Conservation (phyloP, 2,113 vertebrate genomes). For the Ochotona curzoniae region DNA sequence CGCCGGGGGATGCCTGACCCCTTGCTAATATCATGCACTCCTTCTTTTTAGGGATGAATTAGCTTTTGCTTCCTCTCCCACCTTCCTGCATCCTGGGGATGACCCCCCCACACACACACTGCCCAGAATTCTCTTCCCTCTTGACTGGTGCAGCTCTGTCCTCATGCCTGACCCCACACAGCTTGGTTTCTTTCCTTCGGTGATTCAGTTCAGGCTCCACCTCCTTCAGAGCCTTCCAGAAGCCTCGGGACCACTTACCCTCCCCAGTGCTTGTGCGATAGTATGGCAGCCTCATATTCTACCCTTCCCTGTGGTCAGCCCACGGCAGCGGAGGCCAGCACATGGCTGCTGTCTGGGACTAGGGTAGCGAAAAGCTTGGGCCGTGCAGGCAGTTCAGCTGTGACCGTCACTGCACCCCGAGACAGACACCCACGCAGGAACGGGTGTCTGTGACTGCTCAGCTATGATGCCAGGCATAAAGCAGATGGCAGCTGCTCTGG, state of each 20-base stretch:
- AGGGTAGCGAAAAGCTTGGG: background rate
- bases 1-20: background rate
- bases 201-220: slow-evolving; percentile 48
- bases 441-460: background rate
- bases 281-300: too few relatives aligned
- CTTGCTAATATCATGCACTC: too few relatives aligned
- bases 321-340: background rate
- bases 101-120: background rate
- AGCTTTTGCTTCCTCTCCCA: background rate
- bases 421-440: background rate
- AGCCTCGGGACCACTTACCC: slow-evolving; percentile 53
- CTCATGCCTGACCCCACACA: background rate
- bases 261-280: background rate
- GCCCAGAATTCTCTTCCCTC: background rate
- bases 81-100: background rate
- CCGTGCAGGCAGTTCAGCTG: background rate
- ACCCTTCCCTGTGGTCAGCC: too few relatives aligned
- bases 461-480: background rate
- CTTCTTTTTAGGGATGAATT: background rate
- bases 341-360: background rate
- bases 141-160: background rate
- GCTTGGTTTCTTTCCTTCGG: background rate
- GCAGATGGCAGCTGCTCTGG: background rate
- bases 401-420: background rate
- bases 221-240: slow-evolving; percentile 31